phyloP scores from a whole-genome alignment of 1,140 invertebrate species.

The Cecropterus lyciades region DNA sequence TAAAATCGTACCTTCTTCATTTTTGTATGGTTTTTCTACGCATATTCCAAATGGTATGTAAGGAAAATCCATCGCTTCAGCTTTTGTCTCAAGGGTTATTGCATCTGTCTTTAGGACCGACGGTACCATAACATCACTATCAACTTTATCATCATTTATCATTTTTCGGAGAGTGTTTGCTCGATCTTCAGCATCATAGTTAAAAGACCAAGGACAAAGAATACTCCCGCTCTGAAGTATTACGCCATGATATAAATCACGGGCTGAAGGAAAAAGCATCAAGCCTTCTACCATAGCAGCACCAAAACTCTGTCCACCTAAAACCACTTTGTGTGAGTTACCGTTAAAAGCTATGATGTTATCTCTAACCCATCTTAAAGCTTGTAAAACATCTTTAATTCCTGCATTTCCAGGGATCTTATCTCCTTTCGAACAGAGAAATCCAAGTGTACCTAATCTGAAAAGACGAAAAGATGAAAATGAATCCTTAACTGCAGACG shows the following conservation, averaged over 20 bases:
- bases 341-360: slow-evolving; percentile 89
- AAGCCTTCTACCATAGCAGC: slow-evolving; percentile 76
- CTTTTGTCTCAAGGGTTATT: slow-evolving; percentile 50
- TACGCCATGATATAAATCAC: slow-evolving; percentile 64
- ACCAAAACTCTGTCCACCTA: slow-evolving; percentile 84
- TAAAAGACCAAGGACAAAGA: slow-evolving; percentile 70
- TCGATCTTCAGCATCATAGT: slow-evolving; percentile 61
- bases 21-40: slow-evolving; percentile 58
- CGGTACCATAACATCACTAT: slow-evolving; percentile 29
- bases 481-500: too few species aligned
- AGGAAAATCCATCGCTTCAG: slow-evolving; percentile 52
- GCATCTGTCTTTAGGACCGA: slow-evolving; percentile 40
- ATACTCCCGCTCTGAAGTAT: slow-evolving; percentile 76
- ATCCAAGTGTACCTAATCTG: slow-evolving; percentile 76
- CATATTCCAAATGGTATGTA: slow-evolving; percentile 74
- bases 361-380: slow-evolving; percentile 86
- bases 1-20: slow-evolving; percentile 59
- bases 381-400: slow-evolving; percentile 88
- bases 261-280: slow-evolving; percentile 52
- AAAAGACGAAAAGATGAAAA: slow-evolving; percentile 25
- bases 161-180: slow-evolving; percentile 45
- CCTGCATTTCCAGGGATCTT: slow-evolving; percentile 89
- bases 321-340: slow-evolving; percentile 85
- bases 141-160: slow-evolving; percentile 39
- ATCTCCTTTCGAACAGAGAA: slow-evolving; percentile 83